phyloP scores from a whole-genome alignment of 1,140 invertebrate genomes.

The Drosophila tsacasi region DNA sequence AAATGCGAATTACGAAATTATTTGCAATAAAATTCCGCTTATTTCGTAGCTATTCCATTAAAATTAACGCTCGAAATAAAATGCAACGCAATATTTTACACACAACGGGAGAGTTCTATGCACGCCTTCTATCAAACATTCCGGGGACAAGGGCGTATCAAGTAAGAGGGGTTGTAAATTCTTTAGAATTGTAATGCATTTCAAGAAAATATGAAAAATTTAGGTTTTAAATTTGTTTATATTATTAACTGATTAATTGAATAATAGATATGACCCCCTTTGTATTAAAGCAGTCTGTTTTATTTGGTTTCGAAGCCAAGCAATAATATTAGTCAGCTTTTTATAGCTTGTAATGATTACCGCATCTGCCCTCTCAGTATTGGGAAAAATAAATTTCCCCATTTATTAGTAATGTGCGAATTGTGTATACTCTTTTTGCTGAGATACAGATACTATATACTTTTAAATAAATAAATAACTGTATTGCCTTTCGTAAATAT shows the following conservation, averaged over 20 bases:
- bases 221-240: not conserved
- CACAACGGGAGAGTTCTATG: not conserved
- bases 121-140: constrained; percentile 8
- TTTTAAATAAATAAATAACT: not conserved
- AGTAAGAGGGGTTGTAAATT: not conserved
- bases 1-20: constrained; percentile 20
- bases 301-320: constrained; percentile 8
- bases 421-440: not conserved
- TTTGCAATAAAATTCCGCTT: constrained; percentile 14
- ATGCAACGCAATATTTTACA: constrained; percentile 43
- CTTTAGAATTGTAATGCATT: rapidly evolving
- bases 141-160: not conserved
- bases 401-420: not conserved
- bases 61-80: constrained; percentile 27
- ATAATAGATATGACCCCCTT: not conserved
- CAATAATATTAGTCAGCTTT: constrained; percentile 26
- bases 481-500: not conserved
- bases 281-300: not conserved
- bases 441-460: not conserved
- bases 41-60: constrained; percentile 27
- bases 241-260: not conserved
- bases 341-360: constrained; percentile 14
- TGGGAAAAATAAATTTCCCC: constrained; percentile 24
- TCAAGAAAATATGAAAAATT: not conserved
- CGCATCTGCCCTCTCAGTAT: constrained; percentile 28